Conservation (phyloP, 2,113 vertebrate genomes). For the Xiphophorus maculatus region DNA sequence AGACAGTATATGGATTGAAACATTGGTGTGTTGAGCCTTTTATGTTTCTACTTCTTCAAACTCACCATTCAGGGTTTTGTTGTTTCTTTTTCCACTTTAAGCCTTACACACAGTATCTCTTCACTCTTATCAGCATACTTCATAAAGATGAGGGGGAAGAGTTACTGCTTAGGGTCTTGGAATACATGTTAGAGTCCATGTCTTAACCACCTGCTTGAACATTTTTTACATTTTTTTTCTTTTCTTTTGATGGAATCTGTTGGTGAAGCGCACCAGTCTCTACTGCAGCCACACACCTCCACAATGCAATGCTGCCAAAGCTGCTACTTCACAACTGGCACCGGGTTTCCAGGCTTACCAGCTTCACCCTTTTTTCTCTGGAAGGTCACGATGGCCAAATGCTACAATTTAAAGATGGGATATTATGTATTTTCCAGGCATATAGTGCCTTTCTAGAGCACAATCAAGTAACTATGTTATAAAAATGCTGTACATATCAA, state of each 20-base stretch:
- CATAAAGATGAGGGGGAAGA: not conserved
- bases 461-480: no score
- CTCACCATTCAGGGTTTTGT: not conserved
- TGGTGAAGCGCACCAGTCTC: not conserved
- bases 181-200: no score
- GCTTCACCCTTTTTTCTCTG: not conserved
- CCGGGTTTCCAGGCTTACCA: no score
- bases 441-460: no score
- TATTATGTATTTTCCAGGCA: no score
- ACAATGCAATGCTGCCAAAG: not conserved
- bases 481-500: no score
- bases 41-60: not conserved
- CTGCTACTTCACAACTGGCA: no score
- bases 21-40: not conserved
- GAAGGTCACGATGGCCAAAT: not conserved
- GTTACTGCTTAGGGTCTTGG: not conserved
- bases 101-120: not conserved
- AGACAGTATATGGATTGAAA: not conserved
- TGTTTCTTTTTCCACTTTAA: not conserved
- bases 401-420: no score
- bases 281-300: not conserved
- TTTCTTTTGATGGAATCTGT: not conserved
- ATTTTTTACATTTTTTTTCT: not conserved
- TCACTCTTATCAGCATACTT: not conserved
- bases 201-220: not conserved